Evolutionary conservation across 2,888 invertebrate species (phyloP), one percentile per base, ranked within the genome.

Genomic region (Pollenia amentaria): DNA sequence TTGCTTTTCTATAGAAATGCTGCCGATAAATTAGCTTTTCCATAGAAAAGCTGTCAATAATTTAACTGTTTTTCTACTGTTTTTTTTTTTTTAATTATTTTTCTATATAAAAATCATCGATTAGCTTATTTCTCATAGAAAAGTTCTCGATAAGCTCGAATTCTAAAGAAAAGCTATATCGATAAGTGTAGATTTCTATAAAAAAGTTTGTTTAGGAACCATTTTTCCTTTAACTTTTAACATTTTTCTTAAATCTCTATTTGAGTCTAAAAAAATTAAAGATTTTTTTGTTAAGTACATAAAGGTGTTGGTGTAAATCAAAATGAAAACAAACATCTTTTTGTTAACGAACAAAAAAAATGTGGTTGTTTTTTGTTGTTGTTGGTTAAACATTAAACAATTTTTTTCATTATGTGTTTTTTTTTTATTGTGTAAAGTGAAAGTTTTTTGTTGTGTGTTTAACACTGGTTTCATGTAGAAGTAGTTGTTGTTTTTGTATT

Each of bases 401-500:
- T 48, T 51, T 51, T 69, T 79, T 53, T 29, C 12, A 2, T 44
- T 21, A 12, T 4, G 21, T 46, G 14, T 10, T 70, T 46, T 53
- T 48, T 77, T 83, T 53, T 44, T 75, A 64, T 75, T 76, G 78
- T 79, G 75, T 83, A 86, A 87, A 87, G 87, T 87, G 87, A 87
- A 87, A 87, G 87, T 87, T 87, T 84, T 86, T 73, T 84, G n/a
- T 51, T 76, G 73, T 70, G 51, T 65, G 64, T 53, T 53, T 40
- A 70, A 21, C 78, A 62, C 16, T 51, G 70, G 62, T 29, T 80
- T 80, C 10, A 38, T 46, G 29, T 62, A 40, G 65, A 44, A 72
- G 81, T 87, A 80, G 85, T 89, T 88, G 80, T 88, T 62, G 67
- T 79, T 82, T 85, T n/a, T 80, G 60, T 69, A 42, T 12, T 53